Conservation (phyloP, 2,888 invertebrate genomes). For the Leptinotarsa rubiginosa region DNA sequence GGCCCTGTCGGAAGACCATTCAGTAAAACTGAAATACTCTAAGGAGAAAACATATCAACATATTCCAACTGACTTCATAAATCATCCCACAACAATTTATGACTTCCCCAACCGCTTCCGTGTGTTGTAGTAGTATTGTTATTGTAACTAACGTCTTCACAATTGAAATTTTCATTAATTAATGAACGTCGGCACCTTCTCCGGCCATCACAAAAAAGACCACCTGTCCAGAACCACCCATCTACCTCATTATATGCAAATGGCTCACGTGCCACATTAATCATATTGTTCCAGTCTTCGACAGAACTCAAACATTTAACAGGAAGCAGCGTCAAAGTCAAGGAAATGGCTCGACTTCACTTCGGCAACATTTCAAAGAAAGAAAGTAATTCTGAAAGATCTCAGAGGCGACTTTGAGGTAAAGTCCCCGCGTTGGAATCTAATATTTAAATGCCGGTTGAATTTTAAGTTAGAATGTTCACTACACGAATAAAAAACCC, state of each 20-base stretch:
- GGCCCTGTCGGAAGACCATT: too few relatives aligned
- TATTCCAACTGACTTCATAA: too few relatives aligned
- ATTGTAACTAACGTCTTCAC: too few relatives aligned
- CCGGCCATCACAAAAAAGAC: neutral
- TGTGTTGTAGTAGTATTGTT: too few relatives aligned
- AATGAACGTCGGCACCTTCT: neutral
- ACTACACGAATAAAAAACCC: slow-evolving; percentile 44
- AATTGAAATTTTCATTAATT: too few relatives aligned
- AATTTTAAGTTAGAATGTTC: slow-evolving; percentile 39
- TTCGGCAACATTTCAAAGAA: slow-evolving; percentile 9
- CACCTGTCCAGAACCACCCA: slow-evolving; percentile 28
- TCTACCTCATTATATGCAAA: slow-evolving; percentile 39
- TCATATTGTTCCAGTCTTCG: slow-evolving; percentile 5
- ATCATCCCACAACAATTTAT: too few relatives aligned
- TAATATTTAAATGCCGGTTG: slow-evolving; percentile 39
- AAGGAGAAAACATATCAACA: too few relatives aligned
- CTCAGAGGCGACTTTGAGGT: slow-evolving; percentile 16
- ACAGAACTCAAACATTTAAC: neutral
- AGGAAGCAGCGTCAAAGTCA: slow-evolving; percentile 16
- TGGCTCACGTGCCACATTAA: slow-evolving; percentile 17
- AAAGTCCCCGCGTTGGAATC: slow-evolving; percentile 32
- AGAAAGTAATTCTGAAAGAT: slow-evolving; percentile 21
- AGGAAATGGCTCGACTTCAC: neutral
- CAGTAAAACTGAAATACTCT: too few relatives aligned
- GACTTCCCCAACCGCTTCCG: too few relatives aligned